Conservation (phyloP, 2,888 invertebrate species). For the Resseliella maxima region DNA sequence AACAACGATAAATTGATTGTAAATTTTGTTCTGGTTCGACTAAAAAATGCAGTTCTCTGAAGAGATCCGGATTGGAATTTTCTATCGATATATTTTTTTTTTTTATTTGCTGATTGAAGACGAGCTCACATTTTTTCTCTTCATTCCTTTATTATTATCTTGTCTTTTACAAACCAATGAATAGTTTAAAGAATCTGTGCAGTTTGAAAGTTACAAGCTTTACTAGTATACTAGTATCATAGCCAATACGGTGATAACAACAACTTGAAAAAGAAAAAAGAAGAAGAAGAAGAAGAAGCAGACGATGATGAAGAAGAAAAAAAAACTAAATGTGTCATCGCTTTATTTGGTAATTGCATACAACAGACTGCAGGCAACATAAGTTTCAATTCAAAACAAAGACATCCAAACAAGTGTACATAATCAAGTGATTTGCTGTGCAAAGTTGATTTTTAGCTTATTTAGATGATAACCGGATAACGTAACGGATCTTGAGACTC, state of each 20-base stretch:
- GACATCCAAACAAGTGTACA: constrained; percentile 52
- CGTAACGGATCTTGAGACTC: constrained; percentile 27
- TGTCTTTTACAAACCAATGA: constrained; percentile 5
- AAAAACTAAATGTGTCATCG: constrained; percentile 37
- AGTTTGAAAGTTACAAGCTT: background rate
- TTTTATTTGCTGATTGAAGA: background rate
- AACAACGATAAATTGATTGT: background rate
- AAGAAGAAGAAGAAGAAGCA: background rate
- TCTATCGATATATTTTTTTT: background rate
- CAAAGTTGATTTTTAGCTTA: constrained; percentile 39
- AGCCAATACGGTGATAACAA: too few relatives aligned
- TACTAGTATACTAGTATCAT: too few relatives aligned
- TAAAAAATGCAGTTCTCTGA: background rate
- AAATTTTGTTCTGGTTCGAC: background rate
- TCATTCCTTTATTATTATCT: background rate
- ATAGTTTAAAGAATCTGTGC: constrained; percentile 28
- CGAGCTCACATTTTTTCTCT: background rate
- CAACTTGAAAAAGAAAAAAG: background rate
- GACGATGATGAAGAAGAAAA: background rate
- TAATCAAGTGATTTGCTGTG: constrained; percentile 54
- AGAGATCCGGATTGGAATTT: constrained; percentile 45
- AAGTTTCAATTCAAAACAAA: background rate
- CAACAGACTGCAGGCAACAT: background rate
- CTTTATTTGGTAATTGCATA: constrained; percentile 41
- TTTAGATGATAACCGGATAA: constrained; percentile 54